Evolutionary conservation across 2,888 invertebrate genomes (phyloP), one percentile per base, ranked within the genome.

Genomic region (Leptopilina myrica): DNA sequence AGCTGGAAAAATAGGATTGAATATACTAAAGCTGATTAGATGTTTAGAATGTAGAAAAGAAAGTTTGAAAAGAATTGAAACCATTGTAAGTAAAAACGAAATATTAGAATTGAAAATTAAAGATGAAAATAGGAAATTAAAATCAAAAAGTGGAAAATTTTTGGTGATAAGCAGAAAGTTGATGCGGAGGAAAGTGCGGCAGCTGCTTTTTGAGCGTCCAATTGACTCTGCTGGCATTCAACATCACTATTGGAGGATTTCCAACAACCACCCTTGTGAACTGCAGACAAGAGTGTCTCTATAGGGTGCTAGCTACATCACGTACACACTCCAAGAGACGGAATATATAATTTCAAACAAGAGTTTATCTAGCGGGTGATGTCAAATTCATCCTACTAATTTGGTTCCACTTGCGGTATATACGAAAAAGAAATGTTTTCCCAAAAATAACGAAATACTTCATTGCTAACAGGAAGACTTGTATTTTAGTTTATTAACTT

Each of bases 181-280:
- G 3, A 59, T 5, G 12, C 7, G n/a, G 14, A 59, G 15, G 59
- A 59, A 59, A 14, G n/a, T 56, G n/a, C 59, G 59, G 20, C 20
- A 62, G 15, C 62, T 62, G 62, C 15, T 62, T 62, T 62, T 62
- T 62, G 62, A 62, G 62, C 62, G 62, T 62, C 20, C 62, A 62
- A 62, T 62, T 62, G 62, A 62, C 62, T 62, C 62, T 62, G 20
- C 62, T 62, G 62, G 62, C 62, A 62, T 62, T 62, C 62, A 62
- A 62, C 62, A 62, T 62, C 62, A 62, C 15, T 20, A 15, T 62
- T 62, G 62, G 62, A 62, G 15, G 62, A 62, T 62, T 62, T 62
- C 62, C 62, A 62, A 62, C 15, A 62, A 62, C 62, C 20, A 62
- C 62, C 62, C 62, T 62, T 62, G 62, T 62, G 62, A 62, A 62